phyloP scores from a whole-genome alignment of 2,797 vertebrate species.

The Catamblyrhynchus diadema region DNA sequence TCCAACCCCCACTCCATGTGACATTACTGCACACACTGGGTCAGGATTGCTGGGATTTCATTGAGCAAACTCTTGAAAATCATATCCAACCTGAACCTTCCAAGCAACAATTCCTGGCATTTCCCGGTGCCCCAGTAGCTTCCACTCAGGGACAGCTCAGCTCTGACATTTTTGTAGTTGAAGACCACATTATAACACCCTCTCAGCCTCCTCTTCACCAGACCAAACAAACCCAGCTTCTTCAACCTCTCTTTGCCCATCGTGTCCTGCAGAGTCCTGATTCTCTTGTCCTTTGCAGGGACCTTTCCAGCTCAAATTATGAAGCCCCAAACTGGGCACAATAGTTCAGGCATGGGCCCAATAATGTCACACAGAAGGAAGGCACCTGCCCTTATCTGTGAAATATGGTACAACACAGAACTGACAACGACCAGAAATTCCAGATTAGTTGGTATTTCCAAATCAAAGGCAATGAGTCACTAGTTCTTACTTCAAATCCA shows the following conservation, averaged over 20 bases:
- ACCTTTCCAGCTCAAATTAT: background rate
- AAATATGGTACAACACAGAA: background rate
- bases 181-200: background rate
- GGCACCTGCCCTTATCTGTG: background rate
- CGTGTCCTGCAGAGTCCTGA: background rate
- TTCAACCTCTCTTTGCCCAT: background rate
- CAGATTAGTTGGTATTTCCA: background rate
- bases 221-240: background rate
- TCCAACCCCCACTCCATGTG: accelerated
- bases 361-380: background rate
- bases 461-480: background rate
- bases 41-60: background rate
- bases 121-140: too few species aligned
- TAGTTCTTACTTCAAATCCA: background rate
- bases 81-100: background rate
- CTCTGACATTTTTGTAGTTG: background rate
- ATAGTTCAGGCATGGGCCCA: background rate
- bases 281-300: background rate
- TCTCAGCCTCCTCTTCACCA: background rate
- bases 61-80: background rate
- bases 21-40: background rate
- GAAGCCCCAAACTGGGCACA: background rate
- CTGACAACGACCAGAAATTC: background rate
- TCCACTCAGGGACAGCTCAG: background rate
- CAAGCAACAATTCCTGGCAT: background rate